These are phyloP conservation scores for Carassius auratus DNA, from an alignment of 2,113 vertebrate genomes.

Conservation along the genomic window DNA sequence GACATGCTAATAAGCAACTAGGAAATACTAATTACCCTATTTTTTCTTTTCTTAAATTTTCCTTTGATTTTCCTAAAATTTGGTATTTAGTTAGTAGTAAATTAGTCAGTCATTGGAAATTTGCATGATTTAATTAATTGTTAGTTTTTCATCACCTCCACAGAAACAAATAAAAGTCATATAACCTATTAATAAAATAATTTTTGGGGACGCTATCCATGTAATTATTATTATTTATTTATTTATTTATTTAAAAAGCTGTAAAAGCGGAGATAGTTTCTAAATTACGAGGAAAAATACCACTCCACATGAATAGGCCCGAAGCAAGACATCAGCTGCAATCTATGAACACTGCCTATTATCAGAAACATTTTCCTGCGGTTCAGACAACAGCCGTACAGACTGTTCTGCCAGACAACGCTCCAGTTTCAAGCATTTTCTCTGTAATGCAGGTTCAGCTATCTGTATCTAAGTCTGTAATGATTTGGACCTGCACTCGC, in stretches of 20 bases:
- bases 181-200: not conserved
- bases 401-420: not conserved
- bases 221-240: no score
- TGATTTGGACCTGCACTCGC: slow-evolving; percentile 24
- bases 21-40: no score
- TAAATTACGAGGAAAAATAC: not conserved
- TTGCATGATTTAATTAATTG: no score
- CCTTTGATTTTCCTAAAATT: no score
- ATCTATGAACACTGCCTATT: slow-evolving; percentile 27
- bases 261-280: not conserved
- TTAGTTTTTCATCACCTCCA: no score
- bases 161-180: no score
- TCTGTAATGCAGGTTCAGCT: slow-evolving; percentile 15
- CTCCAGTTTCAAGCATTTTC: slow-evolving; percentile 16
- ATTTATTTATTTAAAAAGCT: not conserved
- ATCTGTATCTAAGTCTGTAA: slow-evolving; percentile 27
- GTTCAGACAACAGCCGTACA: not conserved
- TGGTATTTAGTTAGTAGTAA: no score
- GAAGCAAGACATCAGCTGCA: slow-evolving; percentile 29
- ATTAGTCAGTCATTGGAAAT: no score
- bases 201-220: not conserved
- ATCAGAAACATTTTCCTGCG: slow-evolving; percentile 12
- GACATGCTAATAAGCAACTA: no score
- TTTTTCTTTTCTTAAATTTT: no score
- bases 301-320: slow-evolving; percentile 14